Conservation (phyloP, 2,888 invertebrate genomes). For the Tromatobia lineatoria region DNA sequence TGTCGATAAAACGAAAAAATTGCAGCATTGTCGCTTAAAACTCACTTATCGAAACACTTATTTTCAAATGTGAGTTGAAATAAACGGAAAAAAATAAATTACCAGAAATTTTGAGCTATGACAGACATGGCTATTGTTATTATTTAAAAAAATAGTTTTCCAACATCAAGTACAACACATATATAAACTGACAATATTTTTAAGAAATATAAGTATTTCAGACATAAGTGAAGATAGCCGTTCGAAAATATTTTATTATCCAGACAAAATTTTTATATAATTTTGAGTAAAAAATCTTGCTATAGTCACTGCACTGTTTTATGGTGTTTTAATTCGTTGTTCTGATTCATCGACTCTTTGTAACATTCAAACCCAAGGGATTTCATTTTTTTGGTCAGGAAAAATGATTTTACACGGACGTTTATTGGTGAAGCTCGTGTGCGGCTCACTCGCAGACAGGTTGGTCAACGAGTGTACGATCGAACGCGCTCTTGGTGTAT, state of each 20-base stretch:
- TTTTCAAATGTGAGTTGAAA: not conserved
- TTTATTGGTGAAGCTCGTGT: slow-evolving; percentile 29
- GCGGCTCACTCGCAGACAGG: not conserved
- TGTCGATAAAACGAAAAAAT: not conserved
- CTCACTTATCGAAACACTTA: not conserved
- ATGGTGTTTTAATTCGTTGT: not conserved
- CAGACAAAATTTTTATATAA: too few species aligned
- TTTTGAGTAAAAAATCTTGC: too few species aligned
- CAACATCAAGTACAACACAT: too few species aligned
- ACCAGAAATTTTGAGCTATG: too few species aligned
- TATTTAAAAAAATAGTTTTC: too few species aligned
- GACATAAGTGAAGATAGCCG: too few species aligned
- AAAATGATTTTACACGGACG: slow-evolving; percentile 13
- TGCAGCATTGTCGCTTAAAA: not conserved
- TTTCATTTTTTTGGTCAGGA: slow-evolving; percentile 10
- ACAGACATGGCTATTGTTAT: too few species aligned
- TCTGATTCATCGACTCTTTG: not conserved
- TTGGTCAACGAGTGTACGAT: not conserved
- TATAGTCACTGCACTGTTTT: not conserved
- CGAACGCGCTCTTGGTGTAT: slow-evolving; percentile 20
- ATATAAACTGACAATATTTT: too few species aligned
- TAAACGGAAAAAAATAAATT: too few species aligned
- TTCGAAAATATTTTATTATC: too few species aligned
- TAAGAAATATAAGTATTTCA: too few species aligned
- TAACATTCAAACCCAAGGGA: not conserved